Conservation (phyloP, 2,888 invertebrate species). For the Epicampocera succincta region DNA sequence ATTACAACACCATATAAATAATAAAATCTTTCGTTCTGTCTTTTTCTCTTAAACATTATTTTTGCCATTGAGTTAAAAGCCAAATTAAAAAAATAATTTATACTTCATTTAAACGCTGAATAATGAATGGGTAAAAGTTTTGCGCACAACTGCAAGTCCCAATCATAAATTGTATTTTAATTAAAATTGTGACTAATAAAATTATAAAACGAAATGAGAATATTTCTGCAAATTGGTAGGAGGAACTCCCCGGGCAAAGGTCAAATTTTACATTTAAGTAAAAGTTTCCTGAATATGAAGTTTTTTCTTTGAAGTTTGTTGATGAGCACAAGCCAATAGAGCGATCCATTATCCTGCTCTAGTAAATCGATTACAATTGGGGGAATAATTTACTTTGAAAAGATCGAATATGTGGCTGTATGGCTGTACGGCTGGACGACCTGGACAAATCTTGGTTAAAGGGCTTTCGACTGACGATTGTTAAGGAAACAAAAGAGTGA, state of each 20-base stretch:
- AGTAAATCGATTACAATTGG: no score
- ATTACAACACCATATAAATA: slow-evolving; percentile 69
- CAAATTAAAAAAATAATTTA: slow-evolving; percentile 35
- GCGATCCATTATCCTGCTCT: no score
- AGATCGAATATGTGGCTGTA: no score
- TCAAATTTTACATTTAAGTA: no score
- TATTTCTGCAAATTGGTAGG: slow-evolving; percentile 9
- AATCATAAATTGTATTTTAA: slow-evolving; percentile 62
- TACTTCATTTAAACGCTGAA: slow-evolving; percentile 30
- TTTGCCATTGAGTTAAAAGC: slow-evolving; percentile 22
- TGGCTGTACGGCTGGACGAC: no score
- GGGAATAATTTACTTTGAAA: no score
- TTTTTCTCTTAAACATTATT: not conserved
- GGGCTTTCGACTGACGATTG: no score
- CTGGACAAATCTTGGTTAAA: no score
- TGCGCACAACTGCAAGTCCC: not conserved
- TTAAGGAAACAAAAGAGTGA: no score
- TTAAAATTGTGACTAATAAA: slow-evolving; percentile 62
- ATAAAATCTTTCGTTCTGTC: slow-evolving; percentile 29
- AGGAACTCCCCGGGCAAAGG: not conserved
- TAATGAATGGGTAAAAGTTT: slow-evolving; percentile 57
- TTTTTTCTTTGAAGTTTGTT: no score
- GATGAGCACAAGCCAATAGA: no score
- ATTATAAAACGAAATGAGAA: not conserved
- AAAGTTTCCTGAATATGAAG: no score